phyloP scores from a whole-genome alignment of 2,113 vertebrate species.

The Oreocharis arfaki region DNA sequence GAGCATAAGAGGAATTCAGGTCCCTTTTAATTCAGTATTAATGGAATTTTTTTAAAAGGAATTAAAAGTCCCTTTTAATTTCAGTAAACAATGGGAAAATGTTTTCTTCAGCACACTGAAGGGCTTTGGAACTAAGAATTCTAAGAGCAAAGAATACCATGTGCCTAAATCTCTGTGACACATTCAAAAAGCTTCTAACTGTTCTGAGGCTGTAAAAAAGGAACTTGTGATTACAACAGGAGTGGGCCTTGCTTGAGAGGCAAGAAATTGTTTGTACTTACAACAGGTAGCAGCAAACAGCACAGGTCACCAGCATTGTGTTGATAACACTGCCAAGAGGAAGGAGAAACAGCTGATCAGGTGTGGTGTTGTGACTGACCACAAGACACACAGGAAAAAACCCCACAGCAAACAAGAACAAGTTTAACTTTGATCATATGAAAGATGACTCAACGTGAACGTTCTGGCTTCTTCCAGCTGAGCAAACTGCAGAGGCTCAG shows the following conservation, averaged over 20 bases:
- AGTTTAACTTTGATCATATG: background rate
- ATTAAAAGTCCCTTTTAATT: too few relatives aligned
- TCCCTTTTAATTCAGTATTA: background rate
- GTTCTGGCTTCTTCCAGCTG: conserved; percentile 5
- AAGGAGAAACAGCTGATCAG: background rate
- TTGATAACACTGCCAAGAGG: conserved; percentile 84
- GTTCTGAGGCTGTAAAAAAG: background rate
- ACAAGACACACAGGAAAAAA: background rate
- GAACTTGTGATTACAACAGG: background rate
- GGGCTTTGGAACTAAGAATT: background rate
- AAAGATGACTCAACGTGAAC: conserved; percentile 25
- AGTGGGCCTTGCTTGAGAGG: background rate
- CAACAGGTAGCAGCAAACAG: conserved; percentile 98
- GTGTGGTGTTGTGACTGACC: conserved; percentile 2
- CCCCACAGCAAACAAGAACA: background rate
- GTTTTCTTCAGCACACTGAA: background rate
- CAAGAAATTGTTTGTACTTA: conserved; percentile 79
- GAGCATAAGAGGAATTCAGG: background rate
- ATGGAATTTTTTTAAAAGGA: too few relatives aligned
- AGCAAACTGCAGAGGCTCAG: background rate
- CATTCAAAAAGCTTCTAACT: background rate
- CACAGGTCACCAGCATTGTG: conserved; percentile 94
- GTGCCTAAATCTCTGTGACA: background rate
- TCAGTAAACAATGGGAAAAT: background rate
- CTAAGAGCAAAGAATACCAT: background rate